Conservation (phyloP, 2,113 vertebrate species). For the human (Homo sapiens) region GRCh38 chr6:128900001-128900500, state of each 20-base stretch:
- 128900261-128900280: too few relatives aligned
- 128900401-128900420: not conserved
- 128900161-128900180: not conserved
- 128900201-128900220: not conserved
- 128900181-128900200: not conserved
- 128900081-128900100: not conserved
- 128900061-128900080: not conserved
- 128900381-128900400: not conserved
- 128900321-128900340: not conserved
- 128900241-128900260: not conserved
- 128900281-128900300: not conserved
- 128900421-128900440: not conserved
- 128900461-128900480: not conserved
- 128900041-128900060: not conserved
- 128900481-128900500: not conserved
- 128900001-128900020: slow-evolving; percentile 10
- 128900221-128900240: not conserved
- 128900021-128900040: not conserved
- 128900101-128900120: not conserved
- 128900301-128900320: not conserved
- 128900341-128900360: too few relatives aligned
- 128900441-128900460: not conserved
- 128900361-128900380: not conserved
- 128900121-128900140: not conserved
- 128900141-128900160: not conserved